Conservation (phyloP, 2,797 vertebrate species). For the Lithobates pipiens region DNA sequence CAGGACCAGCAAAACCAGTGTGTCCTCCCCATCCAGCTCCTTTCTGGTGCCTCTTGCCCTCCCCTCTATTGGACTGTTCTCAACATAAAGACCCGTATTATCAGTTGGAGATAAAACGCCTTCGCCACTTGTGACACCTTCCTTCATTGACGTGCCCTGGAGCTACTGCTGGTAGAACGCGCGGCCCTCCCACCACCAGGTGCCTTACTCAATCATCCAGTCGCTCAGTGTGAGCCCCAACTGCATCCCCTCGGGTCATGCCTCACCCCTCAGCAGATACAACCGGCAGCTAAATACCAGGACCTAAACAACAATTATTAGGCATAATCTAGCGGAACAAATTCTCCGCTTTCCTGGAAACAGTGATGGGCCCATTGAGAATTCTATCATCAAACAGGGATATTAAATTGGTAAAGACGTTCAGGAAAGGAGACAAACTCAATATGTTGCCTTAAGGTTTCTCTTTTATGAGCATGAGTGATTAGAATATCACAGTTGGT, state of each 20-base stretch:
- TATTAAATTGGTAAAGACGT: slow-evolving; percentile 49
- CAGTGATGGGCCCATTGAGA: slow-evolving; percentile 49
- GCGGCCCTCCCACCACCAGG: slow-evolving; percentile 72
- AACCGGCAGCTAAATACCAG: slow-evolving; percentile 64
- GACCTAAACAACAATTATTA: slow-evolving; percentile 69
- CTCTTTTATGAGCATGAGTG: slow-evolving; percentile 45
- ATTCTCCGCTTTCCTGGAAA: slow-evolving; percentile 59
- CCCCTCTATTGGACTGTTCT: slow-evolving; percentile 67
- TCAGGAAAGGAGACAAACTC: slow-evolving; percentile 51
- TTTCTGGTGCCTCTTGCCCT: slow-evolving; percentile 70
- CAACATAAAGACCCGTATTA: slow-evolving; percentile 67
- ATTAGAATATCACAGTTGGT: slow-evolving; percentile 33
- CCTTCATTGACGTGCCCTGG: slow-evolving; percentile 79
- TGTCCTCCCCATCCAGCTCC: slow-evolving; percentile 69
- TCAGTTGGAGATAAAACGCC: slow-evolving; percentile 72
- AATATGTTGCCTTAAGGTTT: slow-evolving; percentile 60
- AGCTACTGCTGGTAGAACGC: slow-evolving; percentile 71
- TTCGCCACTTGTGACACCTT: slow-evolving; percentile 73
- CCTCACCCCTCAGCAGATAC: slow-evolving; percentile 79
- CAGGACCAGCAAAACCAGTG: slow-evolving; percentile 55
- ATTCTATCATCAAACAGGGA: slow-evolving; percentile 46
- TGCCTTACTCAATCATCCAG: slow-evolving; percentile 62
- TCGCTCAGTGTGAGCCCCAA: slow-evolving; percentile 59
- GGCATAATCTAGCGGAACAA: slow-evolving; percentile 69
- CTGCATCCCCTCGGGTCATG: slow-evolving; percentile 68